A percentile compares a stretch with the other conserved stretches of the same genome.
These are phyloP conservation scores for Morelia viridis DNA, from an alignment of 2,797 vertebrate genomes.

Conservation along the genomic window DNA sequence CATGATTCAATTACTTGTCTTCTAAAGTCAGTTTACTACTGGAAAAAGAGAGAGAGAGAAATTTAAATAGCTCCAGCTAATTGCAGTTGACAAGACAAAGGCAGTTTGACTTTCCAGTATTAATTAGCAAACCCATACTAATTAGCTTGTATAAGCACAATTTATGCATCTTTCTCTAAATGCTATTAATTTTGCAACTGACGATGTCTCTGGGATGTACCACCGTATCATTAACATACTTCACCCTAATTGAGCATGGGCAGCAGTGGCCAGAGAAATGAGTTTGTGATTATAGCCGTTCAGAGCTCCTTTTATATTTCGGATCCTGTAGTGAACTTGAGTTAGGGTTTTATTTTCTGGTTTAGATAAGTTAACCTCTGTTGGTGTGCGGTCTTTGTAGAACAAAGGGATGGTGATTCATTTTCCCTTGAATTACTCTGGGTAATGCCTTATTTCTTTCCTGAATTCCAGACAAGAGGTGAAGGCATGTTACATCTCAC, in stretches of 20 bases:
- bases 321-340: conserved; percentile 56
- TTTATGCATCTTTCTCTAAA: conserved; percentile 71
- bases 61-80: conserved; percentile 67
- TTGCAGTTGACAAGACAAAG: conserved; percentile 74
- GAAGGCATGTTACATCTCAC: not conserved
- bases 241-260: conserved; percentile 71
- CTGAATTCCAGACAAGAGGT: not conserved
- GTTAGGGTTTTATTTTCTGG: conserved; percentile 60
- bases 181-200: conserved; percentile 70
- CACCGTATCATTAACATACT: conserved; percentile 66
- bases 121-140: conserved; percentile 76
- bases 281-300: conserved; percentile 64
- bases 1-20: not conserved
- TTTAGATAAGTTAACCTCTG: conserved; percentile 58
- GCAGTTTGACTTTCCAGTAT: conserved; percentile 74
- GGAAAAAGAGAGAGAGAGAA: conserved; percentile 21
- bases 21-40: conserved; percentile 38
- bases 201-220: conserved; percentile 60
- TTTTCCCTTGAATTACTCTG: conserved; percentile 45
- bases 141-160: conserved; percentile 73
- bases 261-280: conserved; percentile 64
- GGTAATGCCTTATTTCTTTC: not conserved
- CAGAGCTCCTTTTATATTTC: conserved; percentile 58
- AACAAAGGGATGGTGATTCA: conserved; percentile 47
- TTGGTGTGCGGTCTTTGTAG: conserved; percentile 55